These are phyloP conservation scores for Champsocephalus esox DNA, from an alignment of 2,797 vertebrate genomes.

Conservation along the genomic window DNA sequence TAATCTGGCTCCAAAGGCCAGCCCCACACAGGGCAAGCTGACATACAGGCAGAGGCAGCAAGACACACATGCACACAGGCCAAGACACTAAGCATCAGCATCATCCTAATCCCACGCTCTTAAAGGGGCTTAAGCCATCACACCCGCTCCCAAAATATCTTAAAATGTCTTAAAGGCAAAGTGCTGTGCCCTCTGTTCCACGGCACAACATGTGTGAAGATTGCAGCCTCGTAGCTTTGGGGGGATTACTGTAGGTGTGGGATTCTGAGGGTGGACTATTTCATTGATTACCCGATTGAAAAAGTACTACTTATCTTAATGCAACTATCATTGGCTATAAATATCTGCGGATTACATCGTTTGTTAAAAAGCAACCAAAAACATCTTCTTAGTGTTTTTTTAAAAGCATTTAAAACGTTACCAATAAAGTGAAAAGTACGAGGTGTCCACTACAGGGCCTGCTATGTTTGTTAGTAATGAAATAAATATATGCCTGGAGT, in stretches of 20 bases:
- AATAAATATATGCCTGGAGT: no score
- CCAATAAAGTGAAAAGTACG: not conserved
- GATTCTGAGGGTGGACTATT: not conserved
- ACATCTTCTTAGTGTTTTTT: not conserved
- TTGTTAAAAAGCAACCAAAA: not conserved
- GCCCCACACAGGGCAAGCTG: constrained; percentile 59
- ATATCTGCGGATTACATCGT: not conserved
- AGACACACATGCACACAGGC: constrained; percentile 64
- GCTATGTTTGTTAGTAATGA: no score
- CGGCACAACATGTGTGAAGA: constrained; percentile 31
- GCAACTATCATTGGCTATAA: not conserved
- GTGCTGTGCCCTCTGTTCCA: constrained; percentile 35
- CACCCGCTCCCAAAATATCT: constrained; percentile 66
- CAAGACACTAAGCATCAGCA: constrained; percentile 77
- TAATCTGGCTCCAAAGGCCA: constrained; percentile 66
- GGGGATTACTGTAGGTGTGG: not conserved
- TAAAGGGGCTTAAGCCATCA: constrained; percentile 63
- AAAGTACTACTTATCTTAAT: not conserved
- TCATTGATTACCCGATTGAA: not conserved
- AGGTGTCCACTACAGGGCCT: not conserved
- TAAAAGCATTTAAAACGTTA: not conserved
- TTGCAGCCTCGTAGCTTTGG: constrained; percentile 12
- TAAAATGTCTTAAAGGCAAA: constrained; percentile 53
- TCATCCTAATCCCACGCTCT: constrained; percentile 71
- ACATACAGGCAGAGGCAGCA: constrained; percentile 73